Base-by-base conservation (phyloP, 1,140 invertebrate species). In the Drosophila equinoxialis region DNA sequence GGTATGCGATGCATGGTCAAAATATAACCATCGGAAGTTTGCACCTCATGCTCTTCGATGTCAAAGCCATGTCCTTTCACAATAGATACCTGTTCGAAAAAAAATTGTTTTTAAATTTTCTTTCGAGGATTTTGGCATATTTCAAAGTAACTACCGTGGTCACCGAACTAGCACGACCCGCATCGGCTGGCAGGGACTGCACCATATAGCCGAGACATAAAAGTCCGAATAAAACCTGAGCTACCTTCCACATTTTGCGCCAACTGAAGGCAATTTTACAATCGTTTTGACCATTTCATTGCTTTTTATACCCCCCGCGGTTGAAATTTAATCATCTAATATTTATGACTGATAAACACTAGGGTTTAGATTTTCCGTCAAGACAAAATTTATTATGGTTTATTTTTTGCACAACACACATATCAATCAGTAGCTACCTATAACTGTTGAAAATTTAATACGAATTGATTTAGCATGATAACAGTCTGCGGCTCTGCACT, bases 1-100 rank as follows among this genome's bases (percentile, higher is more conserved):
- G 94, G 94, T 48, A 96, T 94, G 74, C 96, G 92, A 91, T 96
- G 95, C 74, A 96, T 80, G 54, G 94, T 94, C 11, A 97, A 91
- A 33, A 96, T 93, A 92, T 96, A 97, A 6, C 94, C 95, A 92
- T 97, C 96, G 35, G 93, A 91, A 5, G 96, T 96, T 65, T 93
- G 93, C 14, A 95, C 94, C 1, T 93, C 81, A 86, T 96, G 95
- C 54, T 93, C 94, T 85, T 96, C 95, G 3, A 94, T 92, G 1
- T 93, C 93, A 81, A 96, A 96, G 33, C 95, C 95, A 72, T 68
- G 76, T 20, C 67, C 58, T 35, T 67, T 54, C 1, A 68, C 77
- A 23, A 87, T 55, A 1, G 73, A 33, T 6, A 87, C 62, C 83
- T 86, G 37, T 39, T 39, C 26, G 30, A 11, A 37, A 37, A 37